phyloP scores from a whole-genome alignment of 2,113 vertebrate species.

The Macaca nemestrina region DNA sequence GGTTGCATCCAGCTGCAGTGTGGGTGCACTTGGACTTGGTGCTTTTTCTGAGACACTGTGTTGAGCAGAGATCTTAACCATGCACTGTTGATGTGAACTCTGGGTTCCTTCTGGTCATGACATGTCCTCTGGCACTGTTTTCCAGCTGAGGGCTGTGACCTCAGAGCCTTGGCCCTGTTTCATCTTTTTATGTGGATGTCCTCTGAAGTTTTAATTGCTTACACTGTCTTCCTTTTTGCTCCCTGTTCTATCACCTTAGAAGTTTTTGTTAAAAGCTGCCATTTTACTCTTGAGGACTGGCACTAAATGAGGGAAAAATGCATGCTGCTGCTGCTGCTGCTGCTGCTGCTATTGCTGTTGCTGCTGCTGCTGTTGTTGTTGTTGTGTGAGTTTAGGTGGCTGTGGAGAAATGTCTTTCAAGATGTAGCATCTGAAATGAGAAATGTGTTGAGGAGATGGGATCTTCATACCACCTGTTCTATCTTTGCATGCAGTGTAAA shows the following conservation, averaged over 20 bases:
- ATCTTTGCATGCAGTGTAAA: not conserved
- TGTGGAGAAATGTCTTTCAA: not conserved
- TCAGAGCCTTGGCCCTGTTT: not conserved
- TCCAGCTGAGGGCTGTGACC: not conserved
- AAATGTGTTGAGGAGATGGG: not conserved
- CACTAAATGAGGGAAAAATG: not conserved
- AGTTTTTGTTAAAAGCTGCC: not conserved
- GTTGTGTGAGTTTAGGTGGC: not conserved
- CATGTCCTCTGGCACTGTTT: not conserved
- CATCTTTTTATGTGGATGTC: not conserved
- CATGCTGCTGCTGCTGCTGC: too few relatives aligned
- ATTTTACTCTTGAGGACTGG: not conserved
- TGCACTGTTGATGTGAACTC: not conserved
- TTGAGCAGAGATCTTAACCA: not conserved
- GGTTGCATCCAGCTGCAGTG: not conserved
- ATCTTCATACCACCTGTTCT: not conserved
- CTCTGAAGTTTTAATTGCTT: not conserved
- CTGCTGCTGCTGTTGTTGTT: too few relatives aligned
- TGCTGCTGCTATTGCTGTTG: not conserved
- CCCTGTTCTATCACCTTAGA: not conserved
- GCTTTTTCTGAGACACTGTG: not conserved
- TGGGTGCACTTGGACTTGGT: not conserved
- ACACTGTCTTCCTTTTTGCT: not conserved
- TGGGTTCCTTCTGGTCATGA: not conserved
- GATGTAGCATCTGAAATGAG: not conserved